Conservation (phyloP, 2,113 vertebrate genomes). For the Hippolais icterina region DNA sequence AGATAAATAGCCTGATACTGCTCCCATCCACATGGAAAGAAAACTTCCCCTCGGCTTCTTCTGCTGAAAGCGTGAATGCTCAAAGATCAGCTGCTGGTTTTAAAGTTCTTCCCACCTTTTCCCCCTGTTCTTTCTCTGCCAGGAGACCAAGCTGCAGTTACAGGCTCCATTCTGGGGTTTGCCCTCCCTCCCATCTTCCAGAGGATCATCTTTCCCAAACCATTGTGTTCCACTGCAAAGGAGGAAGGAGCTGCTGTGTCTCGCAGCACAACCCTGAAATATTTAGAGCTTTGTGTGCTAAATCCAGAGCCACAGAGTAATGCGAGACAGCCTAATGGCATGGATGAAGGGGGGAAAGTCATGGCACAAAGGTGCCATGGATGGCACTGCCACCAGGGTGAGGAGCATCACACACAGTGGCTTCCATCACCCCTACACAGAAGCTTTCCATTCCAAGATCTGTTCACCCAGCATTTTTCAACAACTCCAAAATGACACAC, state of each 20-base stretch:
- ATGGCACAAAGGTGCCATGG: fast-evolving
- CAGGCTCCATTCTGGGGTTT: neutral
- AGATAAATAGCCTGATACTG: neutral
- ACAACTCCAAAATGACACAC: neutral
- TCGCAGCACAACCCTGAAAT: neutral
- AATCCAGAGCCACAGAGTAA: neutral
- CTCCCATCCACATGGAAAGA: neutral
- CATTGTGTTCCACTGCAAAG: fast-evolving
- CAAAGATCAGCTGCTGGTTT: neutral
- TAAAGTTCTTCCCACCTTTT: neutral
- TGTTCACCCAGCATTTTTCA: neutral
- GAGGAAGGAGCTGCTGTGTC: neutral
- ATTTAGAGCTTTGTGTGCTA: neutral
- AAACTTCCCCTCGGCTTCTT: neutral
- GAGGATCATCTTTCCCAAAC: neutral
- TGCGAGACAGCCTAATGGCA: neutral
- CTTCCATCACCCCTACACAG: neutral
- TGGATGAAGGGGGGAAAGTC: fast-evolving
- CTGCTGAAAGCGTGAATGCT: neutral
- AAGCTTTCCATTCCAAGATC: neutral
- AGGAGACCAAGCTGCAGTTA: neutral
- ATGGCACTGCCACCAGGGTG: neutral
- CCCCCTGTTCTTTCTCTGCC: neutral
- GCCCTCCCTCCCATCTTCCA: neutral
- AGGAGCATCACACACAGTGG: fast-evolving